phyloP scores from a whole-genome alignment of 2,113 vertebrate genomes.

The Corythoichthys intestinalis region DNA sequence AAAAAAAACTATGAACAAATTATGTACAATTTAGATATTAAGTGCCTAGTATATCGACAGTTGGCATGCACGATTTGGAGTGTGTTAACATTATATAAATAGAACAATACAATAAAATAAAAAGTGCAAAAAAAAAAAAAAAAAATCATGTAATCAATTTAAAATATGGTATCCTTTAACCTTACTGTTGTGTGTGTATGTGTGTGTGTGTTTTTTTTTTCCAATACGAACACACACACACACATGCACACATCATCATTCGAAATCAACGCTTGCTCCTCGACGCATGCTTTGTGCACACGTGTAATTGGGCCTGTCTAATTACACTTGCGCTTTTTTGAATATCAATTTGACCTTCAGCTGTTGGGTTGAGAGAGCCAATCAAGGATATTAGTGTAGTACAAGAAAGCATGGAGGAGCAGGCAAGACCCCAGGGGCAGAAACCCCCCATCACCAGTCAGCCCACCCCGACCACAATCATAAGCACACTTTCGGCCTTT shows the following conservation, averaged over 20 bases:
- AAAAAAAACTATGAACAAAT: no score
- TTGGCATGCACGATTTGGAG: no score
- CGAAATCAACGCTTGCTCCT: slow-evolving; percentile 65
- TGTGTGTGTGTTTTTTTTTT: not conserved
- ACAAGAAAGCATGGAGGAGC: slow-evolving; percentile 77
- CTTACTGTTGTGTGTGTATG: not conserved
- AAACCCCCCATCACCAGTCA: slow-evolving; percentile 49
- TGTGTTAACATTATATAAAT: no score
- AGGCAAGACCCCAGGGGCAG: slow-evolving; percentile 78
- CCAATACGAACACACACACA: not conserved
- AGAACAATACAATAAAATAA: not conserved
- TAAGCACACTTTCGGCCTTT: slow-evolving; percentile 74
- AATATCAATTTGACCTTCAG: slow-evolving; percentile 90
- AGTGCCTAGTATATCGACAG: no score
- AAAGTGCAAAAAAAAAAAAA: not conserved
- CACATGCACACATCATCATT: slow-evolving; percentile 67
- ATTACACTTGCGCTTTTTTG: slow-evolving; percentile 78
- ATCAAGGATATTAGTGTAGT: slow-evolving; percentile 83
- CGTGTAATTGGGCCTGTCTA: slow-evolving; percentile 77
- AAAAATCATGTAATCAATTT: not conserved
- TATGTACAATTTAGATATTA: no score
- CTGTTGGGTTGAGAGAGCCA: slow-evolving; percentile 83
- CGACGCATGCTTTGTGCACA: slow-evolving; percentile 70
- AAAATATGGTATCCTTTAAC: not conserved
- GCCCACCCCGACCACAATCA: slow-evolving; percentile 53